Base-by-base conservation (phyloP, 2,797 vertebrate genomes). In the Gorsachius magnificus region DNA sequence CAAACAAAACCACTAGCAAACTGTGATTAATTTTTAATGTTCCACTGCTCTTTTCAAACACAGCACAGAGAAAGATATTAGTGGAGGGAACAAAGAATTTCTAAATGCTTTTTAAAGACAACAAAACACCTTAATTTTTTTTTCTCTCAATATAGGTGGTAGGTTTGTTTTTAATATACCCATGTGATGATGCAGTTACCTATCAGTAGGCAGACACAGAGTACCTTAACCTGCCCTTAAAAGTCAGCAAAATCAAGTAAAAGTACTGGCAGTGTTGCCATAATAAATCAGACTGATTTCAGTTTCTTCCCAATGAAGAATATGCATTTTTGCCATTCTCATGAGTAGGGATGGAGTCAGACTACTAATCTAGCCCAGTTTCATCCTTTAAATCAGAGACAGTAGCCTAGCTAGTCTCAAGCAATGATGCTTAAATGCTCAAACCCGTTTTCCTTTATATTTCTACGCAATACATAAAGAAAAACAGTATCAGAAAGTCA, bases 401-500 rank as follows among this genome's bases (percentile, higher is more conserved):
- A 84, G 54, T 7, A 78, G 41, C n/a, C 28, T 60, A 79, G 87
- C 63, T 68, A 33, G 45, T 43, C 56, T 82, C 53, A 87, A 84
- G 54, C 26, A 85, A 41, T 7, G 72, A 93, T 54, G 46, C 70
- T 63, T 57, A 74, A 66, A 83, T 66, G n/a, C 70, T 83, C 87
- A 90, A 95, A 81, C 41, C 64, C 80, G 61, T 46, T 95, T 93
- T 94, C 58, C 89, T 95, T 94, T 70, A 88, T 29, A 89, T 46
- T 89, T 97, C 80, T 95, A 89, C 90, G 93, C 77, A 84, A 93
- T 65, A 60, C 17, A 91, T 50, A 48, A 71, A 95, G 90, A 85
- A 96, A 96, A 97, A 79, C 60, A 78, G 61, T 74, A 60, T 54
- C 74, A 90, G 90, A 95, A 97, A 89, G 85, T 94, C 84, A 90